Conservation (phyloP, 2,888 invertebrate genomes). For the Nowickia ferox region DNA sequence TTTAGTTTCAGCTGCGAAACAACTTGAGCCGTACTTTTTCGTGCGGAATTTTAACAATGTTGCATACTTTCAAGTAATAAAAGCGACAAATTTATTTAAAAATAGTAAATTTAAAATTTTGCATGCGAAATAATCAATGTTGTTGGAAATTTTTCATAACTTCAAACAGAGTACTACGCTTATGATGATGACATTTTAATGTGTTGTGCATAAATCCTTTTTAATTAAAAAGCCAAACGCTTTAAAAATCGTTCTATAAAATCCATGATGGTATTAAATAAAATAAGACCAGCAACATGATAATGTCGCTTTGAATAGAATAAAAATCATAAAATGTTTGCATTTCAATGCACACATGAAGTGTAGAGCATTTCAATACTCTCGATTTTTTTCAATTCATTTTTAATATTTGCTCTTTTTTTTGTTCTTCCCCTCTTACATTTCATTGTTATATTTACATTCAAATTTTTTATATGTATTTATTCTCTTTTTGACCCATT, state of each 20-base stretch:
- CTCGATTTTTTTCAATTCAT: background rate
- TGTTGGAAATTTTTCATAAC: too few relatives aligned
- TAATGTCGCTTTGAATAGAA: conserved; percentile 33
- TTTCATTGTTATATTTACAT: conserved; percentile 29
- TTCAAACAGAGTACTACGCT: too few relatives aligned
- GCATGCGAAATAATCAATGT: too few relatives aligned
- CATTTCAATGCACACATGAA: conserved; percentile 10
- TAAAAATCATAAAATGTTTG: conserved; percentile 17
- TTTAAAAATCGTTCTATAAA: conserved; percentile 1
- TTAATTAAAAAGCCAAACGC: background rate
- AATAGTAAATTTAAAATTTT: too few relatives aligned
- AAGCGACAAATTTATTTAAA: too few relatives aligned
- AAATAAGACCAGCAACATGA: conserved; percentile 21
- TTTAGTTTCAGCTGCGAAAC: too few relatives aligned
- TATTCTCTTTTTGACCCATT: background rate
- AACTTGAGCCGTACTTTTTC: too few relatives aligned
- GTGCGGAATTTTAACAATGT: too few relatives aligned
- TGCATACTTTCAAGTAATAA: too few relatives aligned
- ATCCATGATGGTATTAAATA: conserved; percentile 9
- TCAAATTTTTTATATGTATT: conserved; percentile 1
- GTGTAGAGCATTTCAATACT: conserved; percentile 28
- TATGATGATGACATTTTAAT: background rate
- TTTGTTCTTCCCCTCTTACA: background rate
- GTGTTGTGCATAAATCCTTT: background rate
- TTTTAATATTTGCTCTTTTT: conserved; percentile 2